Conservation (phyloP, 2,797 vertebrate genomes). For the Tapera naevia region DNA sequence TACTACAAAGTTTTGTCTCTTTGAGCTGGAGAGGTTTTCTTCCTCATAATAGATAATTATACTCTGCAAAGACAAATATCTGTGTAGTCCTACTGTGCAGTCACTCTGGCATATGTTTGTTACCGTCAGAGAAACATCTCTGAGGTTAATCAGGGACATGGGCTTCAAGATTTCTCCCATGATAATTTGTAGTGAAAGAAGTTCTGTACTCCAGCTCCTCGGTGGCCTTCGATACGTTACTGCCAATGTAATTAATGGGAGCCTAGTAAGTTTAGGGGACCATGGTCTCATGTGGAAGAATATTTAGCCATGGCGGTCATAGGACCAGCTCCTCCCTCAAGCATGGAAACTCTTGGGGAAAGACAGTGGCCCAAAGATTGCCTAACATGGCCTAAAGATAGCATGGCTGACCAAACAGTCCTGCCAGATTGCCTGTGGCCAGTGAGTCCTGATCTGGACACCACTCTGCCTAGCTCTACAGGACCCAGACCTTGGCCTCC, state of each 20-base stretch:
- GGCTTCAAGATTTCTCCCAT: not conserved
- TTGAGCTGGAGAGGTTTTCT: not conserved
- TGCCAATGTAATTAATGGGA: not conserved
- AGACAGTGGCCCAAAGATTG: not conserved
- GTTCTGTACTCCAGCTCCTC: not conserved
- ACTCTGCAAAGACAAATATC: not conserved
- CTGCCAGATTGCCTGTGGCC: not conserved
- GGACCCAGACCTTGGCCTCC: not conserved
- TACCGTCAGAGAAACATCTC: not conserved
- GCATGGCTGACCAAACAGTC: not conserved
- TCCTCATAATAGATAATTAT: not conserved
- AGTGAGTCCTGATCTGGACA: not conserved
- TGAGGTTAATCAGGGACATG: not conserved
- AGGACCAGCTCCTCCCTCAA: not conserved
- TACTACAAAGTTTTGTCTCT: not conserved
- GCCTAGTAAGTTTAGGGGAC: not conserved
- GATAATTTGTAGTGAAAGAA: not conserved
- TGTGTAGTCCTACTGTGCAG: not conserved
- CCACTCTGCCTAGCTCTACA: not conserved
- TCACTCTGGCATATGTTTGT: not conserved
- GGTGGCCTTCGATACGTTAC: not conserved
- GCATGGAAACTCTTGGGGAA: not conserved
- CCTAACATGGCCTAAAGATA: not conserved
- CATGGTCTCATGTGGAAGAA: accelerated
- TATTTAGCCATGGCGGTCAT: not conserved